Evolutionary conservation across 1,140 invertebrate species (phyloP).

Genomic region (Plutomurus gul): DNA sequence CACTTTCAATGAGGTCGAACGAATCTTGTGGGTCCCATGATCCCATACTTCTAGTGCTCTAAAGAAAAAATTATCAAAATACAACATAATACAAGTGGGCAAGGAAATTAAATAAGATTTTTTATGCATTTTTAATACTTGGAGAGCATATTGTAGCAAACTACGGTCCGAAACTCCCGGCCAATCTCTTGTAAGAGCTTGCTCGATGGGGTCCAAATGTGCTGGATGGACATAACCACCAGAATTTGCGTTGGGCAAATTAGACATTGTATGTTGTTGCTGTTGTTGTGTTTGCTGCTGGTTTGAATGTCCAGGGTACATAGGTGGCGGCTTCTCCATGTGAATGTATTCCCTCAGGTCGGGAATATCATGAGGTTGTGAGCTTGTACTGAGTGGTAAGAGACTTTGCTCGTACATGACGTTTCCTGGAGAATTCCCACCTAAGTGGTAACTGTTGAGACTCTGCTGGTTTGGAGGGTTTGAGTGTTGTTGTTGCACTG

Average conservation of each 20-base stretch:
- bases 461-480: slow-evolving; percentile 40
- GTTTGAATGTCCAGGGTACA: slow-evolving; percentile 50
- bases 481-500: slow-evolving; percentile 31
- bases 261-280: slow-evolving; percentile 42
- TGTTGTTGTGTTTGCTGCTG: slow-evolving; percentile 20
- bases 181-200: slow-evolving; percentile 52
- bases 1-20: slow-evolving; percentile 52
- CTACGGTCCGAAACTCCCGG: slow-evolving; percentile 49
- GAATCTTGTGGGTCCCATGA: slow-evolving; percentile 53
- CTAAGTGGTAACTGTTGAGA: slow-evolving; percentile 52
- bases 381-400: slow-evolving; percentile 32
- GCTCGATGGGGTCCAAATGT: slow-evolving; percentile 52
- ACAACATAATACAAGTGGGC: too few species aligned
- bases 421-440: slow-evolving; percentile 43
- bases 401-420: slow-evolving; percentile 44
- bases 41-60: slow-evolving; percentile 51
- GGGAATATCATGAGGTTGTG: slow-evolving; percentile 45
- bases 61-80: slow-evolving; percentile 31
- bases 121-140: too few species aligned
- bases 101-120: too few species aligned
- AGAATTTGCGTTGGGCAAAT: slow-evolving; percentile 10
- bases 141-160: slow-evolving; percentile 52
- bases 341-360: slow-evolving; percentile 50
- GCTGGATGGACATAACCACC: slow-evolving; percentile 44
- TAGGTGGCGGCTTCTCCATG: slow-evolving; percentile 50